A percentile compares a stretch with the other conserved stretches of the same genome.
Evolutionary conservation across 2,797 vertebrate species (phyloP).

Genomic region (Mionectes olivaceus): DNA sequence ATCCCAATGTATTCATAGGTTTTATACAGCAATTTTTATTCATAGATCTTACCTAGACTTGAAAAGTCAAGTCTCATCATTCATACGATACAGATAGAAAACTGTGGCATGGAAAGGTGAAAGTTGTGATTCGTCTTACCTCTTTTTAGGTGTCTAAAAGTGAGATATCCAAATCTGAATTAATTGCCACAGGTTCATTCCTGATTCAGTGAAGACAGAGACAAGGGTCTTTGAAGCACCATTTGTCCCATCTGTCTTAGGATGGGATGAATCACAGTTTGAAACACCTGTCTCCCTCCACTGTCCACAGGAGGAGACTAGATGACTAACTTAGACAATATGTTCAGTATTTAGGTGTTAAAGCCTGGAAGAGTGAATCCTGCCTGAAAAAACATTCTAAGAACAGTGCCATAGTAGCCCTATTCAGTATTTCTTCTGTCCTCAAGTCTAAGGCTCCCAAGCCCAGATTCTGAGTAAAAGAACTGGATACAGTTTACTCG

Average conservation of each 20-base stretch:
- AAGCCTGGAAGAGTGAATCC: not conserved
- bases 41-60: not conserved
- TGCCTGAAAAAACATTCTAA: not conserved
- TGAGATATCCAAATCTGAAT: slow-evolving; percentile 18
- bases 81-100: not conserved
- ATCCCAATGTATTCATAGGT: not conserved
- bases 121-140: not conserved
- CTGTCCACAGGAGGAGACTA: not conserved
- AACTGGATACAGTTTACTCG: not conserved
- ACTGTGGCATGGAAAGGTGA: slow-evolving; percentile 25
- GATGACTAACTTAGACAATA: not conserved
- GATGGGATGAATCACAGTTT: not conserved
- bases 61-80: slow-evolving; percentile 4
- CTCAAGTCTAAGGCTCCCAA: not conserved
- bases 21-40: slow-evolving; percentile 1
- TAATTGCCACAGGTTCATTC: slow-evolving; percentile 13
- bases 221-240: not conserved
- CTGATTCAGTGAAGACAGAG: not conserved
- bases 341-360: not conserved
- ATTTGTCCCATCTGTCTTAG: not conserved
- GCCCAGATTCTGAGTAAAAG: not conserved
- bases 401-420: not conserved
- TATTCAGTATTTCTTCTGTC: not conserved
- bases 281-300: not conserved
- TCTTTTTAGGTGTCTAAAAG: not conserved